Percentiles rank a stretch among this genome's conserved stretches.
phyloP scores from a whole-genome alignment of 2,888 invertebrate species.

The Plagodis dolabraria region DNA sequence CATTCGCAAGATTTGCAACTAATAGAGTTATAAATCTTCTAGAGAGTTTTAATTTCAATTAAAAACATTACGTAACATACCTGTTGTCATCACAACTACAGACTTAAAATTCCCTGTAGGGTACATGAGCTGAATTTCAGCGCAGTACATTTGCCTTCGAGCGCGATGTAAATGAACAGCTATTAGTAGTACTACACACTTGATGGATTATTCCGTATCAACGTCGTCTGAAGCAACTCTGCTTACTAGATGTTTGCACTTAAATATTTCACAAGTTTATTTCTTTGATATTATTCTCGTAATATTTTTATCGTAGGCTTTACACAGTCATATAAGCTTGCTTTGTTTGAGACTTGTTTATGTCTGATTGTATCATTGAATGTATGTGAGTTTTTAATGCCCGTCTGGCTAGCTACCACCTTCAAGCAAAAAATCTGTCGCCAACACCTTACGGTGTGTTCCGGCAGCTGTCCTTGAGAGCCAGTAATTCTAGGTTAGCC shows the following conservation, averaged over 20 bases:
- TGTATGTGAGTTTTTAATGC: no score
- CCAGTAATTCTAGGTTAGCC: no score
- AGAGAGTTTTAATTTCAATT: no score
- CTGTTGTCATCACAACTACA: background rate
- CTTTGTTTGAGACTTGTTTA: no score
- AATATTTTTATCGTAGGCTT: background rate
- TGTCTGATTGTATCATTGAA: no score
- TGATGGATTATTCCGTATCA: conserved; percentile 30
- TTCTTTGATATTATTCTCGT: background rate
- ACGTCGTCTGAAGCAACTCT: conserved; percentile 2
- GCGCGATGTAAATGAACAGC: conserved; percentile 28
- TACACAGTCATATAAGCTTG: background rate
- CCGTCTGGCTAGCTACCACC: no score
- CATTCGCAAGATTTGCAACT: no score
- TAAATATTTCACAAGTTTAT: background rate
- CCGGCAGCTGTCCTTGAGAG: no score
- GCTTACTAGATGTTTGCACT: background rate
- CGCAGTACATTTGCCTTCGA: conserved; percentile 26
- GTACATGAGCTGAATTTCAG: conserved; percentile 2
- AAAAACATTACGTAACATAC: no score
- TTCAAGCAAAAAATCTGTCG: no score
- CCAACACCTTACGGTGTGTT: no score
- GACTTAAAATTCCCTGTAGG: conserved; percentile 9
- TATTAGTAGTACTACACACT: conserved; percentile 24
- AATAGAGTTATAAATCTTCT: no score